phyloP scores from a whole-genome alignment of 2,888 invertebrate genomes.

The Tetranychus truncatus region DNA sequence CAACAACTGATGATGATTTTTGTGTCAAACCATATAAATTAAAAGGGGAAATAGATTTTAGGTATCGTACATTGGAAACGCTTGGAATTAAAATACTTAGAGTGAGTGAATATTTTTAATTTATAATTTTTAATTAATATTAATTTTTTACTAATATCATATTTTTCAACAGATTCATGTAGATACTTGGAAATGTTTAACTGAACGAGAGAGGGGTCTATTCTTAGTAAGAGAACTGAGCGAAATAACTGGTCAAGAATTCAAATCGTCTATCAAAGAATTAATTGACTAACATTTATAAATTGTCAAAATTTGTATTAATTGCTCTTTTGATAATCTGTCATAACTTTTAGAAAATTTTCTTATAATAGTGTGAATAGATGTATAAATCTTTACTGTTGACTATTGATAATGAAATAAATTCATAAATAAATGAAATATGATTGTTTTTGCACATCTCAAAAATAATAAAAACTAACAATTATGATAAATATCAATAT shows the following conservation, averaged over 20 bases:
- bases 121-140: too few species aligned
- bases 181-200: neutral
- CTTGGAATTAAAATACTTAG: neutral
- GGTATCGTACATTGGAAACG: neutral
- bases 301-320: neutral
- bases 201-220: neutral
- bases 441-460: too few species aligned
- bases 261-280: neutral
- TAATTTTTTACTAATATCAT: neutral
- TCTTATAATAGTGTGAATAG: too few species aligned
- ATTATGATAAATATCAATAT: too few species aligned
- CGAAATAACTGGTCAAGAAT: neutral
- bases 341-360: too few species aligned
- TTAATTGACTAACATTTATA: neutral
- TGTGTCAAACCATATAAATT: neutral
- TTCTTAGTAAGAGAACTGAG: neutral
- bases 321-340: too few species aligned
- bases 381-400: too few species aligned
- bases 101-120: too few species aligned
- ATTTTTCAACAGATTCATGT: neutral
- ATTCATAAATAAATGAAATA: too few species aligned
- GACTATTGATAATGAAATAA: too few species aligned
- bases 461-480: too few species aligned
- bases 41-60: neutral
- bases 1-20: neutral